Percentiles rank a stretch among this genome's conserved stretches.
phyloP scores from a whole-genome alignment of 2,888 invertebrate species.

The Acrobasis repandana region DNA sequence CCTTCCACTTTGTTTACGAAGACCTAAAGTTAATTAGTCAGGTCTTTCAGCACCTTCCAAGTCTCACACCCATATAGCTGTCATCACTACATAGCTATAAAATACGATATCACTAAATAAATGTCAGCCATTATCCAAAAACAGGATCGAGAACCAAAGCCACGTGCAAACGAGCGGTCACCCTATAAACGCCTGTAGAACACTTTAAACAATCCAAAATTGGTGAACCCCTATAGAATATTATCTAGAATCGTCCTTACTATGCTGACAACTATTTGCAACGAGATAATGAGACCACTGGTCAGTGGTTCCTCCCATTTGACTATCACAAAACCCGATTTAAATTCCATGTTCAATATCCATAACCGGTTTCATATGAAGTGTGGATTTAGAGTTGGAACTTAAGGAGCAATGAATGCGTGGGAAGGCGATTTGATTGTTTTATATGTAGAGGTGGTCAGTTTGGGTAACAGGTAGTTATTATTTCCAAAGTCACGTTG shows the following conservation, averaged over 20 bases:
- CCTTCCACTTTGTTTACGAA: too few relatives aligned
- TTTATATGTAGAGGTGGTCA: background rate
- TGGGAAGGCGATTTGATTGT: background rate
- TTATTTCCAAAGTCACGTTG: constrained; percentile 42
- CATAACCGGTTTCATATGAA: background rate
- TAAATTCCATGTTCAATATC: background rate
- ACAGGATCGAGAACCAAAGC: background rate
- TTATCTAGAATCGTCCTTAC: constrained; percentile 28
- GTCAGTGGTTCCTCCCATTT: constrained; percentile 20
- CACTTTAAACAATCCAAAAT: constrained; percentile 26
- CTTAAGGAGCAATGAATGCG: constrained; percentile 18
- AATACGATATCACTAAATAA: background rate
- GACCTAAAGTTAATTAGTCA: too few relatives aligned
- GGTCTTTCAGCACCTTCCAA: too few relatives aligned
- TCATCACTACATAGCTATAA: too few relatives aligned
- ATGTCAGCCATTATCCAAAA: background rate
- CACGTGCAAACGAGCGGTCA: constrained; percentile 16
- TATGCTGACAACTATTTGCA: constrained; percentile 31
- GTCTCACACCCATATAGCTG: too few relatives aligned
- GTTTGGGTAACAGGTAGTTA: constrained; percentile 36
- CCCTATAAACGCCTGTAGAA: constrained; percentile 21
- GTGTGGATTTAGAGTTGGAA: background rate
- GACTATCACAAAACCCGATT: background rate
- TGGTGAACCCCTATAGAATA: constrained; percentile 27
- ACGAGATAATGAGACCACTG: constrained; percentile 30